Evolutionary conservation across 2,113 vertebrate species (phyloP), one percentile per base, ranked within the genome.

Genomic region (Upupa epops): DNA sequence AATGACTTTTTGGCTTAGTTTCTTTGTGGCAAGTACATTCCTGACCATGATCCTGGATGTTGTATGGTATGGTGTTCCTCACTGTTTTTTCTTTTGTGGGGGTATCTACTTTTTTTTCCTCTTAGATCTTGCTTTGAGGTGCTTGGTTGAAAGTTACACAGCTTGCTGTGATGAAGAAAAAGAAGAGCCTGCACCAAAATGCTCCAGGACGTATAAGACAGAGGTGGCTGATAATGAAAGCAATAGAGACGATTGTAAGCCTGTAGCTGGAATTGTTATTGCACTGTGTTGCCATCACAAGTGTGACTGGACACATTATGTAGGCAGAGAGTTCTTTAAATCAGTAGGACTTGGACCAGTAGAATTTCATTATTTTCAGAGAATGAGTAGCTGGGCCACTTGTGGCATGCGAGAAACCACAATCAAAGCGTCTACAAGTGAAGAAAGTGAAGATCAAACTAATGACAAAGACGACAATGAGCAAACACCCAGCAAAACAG

Each of bases 361-460:
- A 7, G 98, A 99, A 94, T 99, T 99, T 85, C 90, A 97, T 21
- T 98, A 98, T 68, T 98, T 99, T 96, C 98, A 98, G 91, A 98
- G 99, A 76, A 99, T 99, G 99, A 99, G 98, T 74, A 99, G 99
- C 85, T 99, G 99, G 99, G 99, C 99, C 7, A 99, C 99, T 5
- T 99, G 99, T 94, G 98, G 99, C 46, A 97, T 98, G 97, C 94
- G 55, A 91, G 96, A 91, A 77, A 69, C 88, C 16, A n/a, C 72
- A 80, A 20, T 55, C 55, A 96, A 91, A 93, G 40, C 63, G 25
- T 86, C 76, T 51, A 4, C 48, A 21, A 42, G 32, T 28, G 37
- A 94, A 83, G 76, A 72, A 70, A 42, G 46, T 61, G 81, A 95
- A 83, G 88, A 80, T 17, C 40, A 76, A 17, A 71, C 6, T 12